A percentile compares a stretch with the other conserved stretches of the same genome.
phyloP scores from a whole-genome alignment of 1,140 invertebrate genomes.

The Bombyx mandarina region DNA sequence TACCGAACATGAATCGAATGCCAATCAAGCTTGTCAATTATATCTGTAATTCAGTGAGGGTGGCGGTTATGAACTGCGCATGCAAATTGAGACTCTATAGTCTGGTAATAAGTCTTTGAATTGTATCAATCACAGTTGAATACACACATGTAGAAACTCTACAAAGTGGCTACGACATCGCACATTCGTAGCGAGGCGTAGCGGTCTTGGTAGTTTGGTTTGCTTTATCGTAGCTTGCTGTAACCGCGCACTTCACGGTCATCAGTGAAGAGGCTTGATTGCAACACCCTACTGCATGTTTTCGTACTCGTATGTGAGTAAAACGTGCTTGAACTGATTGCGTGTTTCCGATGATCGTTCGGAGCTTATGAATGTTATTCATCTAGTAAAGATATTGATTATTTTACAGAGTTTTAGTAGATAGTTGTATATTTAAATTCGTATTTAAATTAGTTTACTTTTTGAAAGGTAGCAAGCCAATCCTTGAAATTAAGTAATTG shows the following conservation, averaged over 20 bases:
- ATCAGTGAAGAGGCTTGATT: constrained; percentile 44
- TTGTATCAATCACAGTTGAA: constrained; percentile 1
- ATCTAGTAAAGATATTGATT: too few species aligned
- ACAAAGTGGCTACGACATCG: constrained; percentile 14
- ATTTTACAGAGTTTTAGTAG: too few species aligned
- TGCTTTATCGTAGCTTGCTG: constrained; percentile 28
- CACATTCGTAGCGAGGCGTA: constrained; percentile 19
- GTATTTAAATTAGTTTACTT: too few species aligned
- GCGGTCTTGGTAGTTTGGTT: constrained; percentile 24
- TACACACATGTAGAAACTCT: constrained; percentile 2
- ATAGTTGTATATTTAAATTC: too few species aligned
- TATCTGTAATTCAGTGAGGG: constrained; percentile 9
- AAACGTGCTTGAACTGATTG: too few species aligned
- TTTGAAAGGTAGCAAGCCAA: too few species aligned
- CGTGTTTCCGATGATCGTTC: neutral
- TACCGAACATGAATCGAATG: constrained; percentile 11
- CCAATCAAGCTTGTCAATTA: constrained; percentile 22
- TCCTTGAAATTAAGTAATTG: too few species aligned
- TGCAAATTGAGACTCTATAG: constrained; percentile 11
- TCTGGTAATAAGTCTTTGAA: constrained; percentile 10
- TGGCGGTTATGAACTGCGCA: constrained; percentile 1
- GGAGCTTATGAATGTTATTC: too few species aligned
- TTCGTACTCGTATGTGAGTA: constrained; percentile 9
- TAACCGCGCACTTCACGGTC: constrained; percentile 45
- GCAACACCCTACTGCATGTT: constrained; percentile 16